Evolutionary conservation across 2,113 vertebrate genomes (phyloP), one percentile per base, ranked within the genome.

Genomic region (Sinocyclocheilus rhinocerous): DNA sequence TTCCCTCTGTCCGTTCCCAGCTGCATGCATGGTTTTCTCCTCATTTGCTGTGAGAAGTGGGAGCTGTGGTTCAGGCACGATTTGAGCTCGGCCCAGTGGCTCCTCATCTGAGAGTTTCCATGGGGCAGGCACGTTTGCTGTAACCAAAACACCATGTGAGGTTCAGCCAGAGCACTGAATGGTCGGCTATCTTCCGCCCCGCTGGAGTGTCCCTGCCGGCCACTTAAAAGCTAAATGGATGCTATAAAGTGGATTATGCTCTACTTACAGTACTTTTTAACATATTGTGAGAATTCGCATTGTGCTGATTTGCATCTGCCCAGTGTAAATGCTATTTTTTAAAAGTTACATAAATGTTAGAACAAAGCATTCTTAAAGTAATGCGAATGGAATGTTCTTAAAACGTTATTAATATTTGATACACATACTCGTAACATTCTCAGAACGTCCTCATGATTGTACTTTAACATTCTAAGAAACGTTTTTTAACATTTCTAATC

Each of bases 21-120:
- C 93, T 93, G 93, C 92, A 90, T 86, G 89, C 91, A 92, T 85
- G 92, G 91, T 92, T 93, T 92, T 92, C 88, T 50, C 33, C 36
- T 87, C 82, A 59, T 86, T 86, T 55, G 39, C 84, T 73, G 42
- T 72, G 57, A 81, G 52, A 69, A 91, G 91, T 89, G 88, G 88
- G 76, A 15, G 16, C 33, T 93, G 92, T 83, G 93, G 92, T 91
- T 93, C 90, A 86, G 90, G 90, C 89, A 90, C 77, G 77, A 63
- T 12, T 88, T 89, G 90, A 89, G 89, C 88, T 45, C 67, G 89
- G 90, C 91, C 90, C 88, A 87, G 91, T 87, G 90, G 90, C 91
- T 86, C 83, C 84, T 87, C 78, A 48, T 89, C 86, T 89, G 82
- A 86, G 67, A 57, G 29, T 57, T 82, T 70, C 70, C 61, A 45